Base-by-base conservation (phyloP, 2,888 invertebrate genomes). In the Drosophila leonis region DNA sequence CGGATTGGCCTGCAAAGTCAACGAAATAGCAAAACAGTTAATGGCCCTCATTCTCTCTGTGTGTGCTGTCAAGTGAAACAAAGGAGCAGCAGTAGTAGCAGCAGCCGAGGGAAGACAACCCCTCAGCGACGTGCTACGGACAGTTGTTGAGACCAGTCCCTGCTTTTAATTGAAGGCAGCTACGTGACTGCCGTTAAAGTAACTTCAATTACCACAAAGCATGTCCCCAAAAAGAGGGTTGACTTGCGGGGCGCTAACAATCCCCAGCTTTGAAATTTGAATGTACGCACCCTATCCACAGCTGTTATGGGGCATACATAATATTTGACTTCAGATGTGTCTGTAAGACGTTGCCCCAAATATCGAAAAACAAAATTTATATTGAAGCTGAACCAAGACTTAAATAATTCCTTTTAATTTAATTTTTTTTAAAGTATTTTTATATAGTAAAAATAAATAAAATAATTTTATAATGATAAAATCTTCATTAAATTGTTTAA, bases 1-100 rank as follows among this genome's bases (percentile, higher is more conserved):
- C 67, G 93, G 91, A 88, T 91, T 92, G 69, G 92, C 90, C 93
- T 93, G 83, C 63, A 70, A 59, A 65, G 67, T 64, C 55, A 52
- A 51, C 49, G 41, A 46, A 59, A 72, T 59, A 39, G 72, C 65
- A 52, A 70, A 56, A 60, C 77, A 67, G 72, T 75, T 76, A 76
- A 75, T 72, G 46, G 66, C 37, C 46, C 60, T 33, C 4, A 51
- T 49, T 13, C 42, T 13, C 51, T 59, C 37, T 64, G 39, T 60
- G 49, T 64, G 73, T 65, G 59, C 65, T 62, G 66, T 41, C 63
- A 67, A 71, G 57, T 75, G 70, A 76, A 49, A 75, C 80, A 76
- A 76, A 66, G 75, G 46, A 57, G 42, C 42, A 42, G 42, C 12
- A 13, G 35, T 13, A 65, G 74, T 29, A 56, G 24, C 24, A 24